Evolutionary conservation across 1,140 invertebrate genomes (phyloP).

Genomic region (Diachasmimorpha longicaudata): DNA sequence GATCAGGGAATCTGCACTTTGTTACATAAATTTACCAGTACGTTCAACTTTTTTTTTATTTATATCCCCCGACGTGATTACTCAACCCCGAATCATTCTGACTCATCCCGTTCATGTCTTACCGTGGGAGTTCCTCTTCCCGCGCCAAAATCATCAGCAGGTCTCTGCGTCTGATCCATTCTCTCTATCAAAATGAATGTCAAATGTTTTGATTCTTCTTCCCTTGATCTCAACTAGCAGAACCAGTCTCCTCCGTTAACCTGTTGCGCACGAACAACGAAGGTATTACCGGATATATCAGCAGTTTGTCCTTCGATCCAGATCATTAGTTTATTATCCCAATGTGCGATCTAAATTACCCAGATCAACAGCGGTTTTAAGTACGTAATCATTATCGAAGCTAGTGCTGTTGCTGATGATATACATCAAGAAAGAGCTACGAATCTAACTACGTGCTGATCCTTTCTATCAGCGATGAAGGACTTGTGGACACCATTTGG

Average conservation of each 20-base stretch:
- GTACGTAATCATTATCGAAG: not conserved
- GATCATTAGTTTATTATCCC: not conserved
- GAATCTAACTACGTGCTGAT: not conserved
- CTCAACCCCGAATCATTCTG: not conserved
- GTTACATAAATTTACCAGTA: not conserved
- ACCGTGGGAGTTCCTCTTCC: slow-evolving; percentile 45
- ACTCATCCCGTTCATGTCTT: slow-evolving; percentile 32
- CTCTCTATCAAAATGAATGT: not conserved
- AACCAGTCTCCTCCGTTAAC: slow-evolving; percentile 47
- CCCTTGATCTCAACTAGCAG: slow-evolving; percentile 33
- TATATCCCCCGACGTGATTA: not conserved
- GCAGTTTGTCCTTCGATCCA: not conserved
- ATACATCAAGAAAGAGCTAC: not conserved
- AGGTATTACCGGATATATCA: not conserved
- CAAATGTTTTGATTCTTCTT: not conserved
- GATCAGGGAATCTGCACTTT: slow-evolving; percentile 39
- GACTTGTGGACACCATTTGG: too few species aligned
- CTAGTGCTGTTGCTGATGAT: too few species aligned
- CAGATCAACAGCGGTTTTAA: not conserved
- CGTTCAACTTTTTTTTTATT: slow-evolving; percentile 2
- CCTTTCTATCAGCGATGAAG: not conserved
- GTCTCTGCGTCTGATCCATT: slow-evolving; percentile 50
- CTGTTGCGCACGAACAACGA: slow-evolving; percentile 46
- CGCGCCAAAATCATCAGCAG: slow-evolving; percentile 32
- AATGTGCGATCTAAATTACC: not conserved